A percentile compares a stretch with the other conserved stretches of the same genome.
These are phyloP conservation scores for Muntiacus muntjak DNA, from an alignment of 2,113 vertebrate genomes.

Conservation along the genomic window DNA sequence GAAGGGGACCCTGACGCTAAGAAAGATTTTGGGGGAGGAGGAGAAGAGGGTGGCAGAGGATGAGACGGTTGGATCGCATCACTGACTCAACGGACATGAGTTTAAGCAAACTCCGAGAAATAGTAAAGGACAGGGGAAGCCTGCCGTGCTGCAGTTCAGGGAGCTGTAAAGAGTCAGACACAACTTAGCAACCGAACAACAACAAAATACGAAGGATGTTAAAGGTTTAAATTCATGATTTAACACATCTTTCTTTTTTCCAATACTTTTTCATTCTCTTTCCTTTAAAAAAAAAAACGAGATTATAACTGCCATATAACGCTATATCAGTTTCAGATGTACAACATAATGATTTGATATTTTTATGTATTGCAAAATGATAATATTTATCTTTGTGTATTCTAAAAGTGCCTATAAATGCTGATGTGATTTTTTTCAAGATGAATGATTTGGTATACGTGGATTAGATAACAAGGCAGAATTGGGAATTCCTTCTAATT, in stretches of 20 bases:
- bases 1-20: not conserved
- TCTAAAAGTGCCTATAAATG: not conserved
- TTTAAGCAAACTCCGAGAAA: not conserved
- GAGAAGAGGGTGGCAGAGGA: not conserved
- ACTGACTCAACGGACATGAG: not conserved
- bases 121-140: not conserved
- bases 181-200: not conserved
- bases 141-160: not conserved
- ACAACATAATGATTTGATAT: not conserved
- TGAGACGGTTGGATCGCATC: not conserved
- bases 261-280: not conserved
- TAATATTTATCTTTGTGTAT: not conserved
- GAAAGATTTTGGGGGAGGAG: not conserved
- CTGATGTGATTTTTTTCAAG: not conserved
- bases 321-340: not conserved
- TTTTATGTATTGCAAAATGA: not conserved
- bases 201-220: not conserved
- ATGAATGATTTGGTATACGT: slow-evolving; percentile 27
- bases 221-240: not conserved
- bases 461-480: not conserved
- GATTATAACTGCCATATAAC: not conserved
- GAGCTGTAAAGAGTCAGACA: not conserved
- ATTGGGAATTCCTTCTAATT: slow-evolving; percentile 18
- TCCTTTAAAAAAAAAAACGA: not conserved
- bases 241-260: not conserved